Evolutionary conservation across 2,797 vertebrate species (phyloP), one percentile per base, ranked within the genome.

Genomic region (Loris lydekkerianus): DNA sequence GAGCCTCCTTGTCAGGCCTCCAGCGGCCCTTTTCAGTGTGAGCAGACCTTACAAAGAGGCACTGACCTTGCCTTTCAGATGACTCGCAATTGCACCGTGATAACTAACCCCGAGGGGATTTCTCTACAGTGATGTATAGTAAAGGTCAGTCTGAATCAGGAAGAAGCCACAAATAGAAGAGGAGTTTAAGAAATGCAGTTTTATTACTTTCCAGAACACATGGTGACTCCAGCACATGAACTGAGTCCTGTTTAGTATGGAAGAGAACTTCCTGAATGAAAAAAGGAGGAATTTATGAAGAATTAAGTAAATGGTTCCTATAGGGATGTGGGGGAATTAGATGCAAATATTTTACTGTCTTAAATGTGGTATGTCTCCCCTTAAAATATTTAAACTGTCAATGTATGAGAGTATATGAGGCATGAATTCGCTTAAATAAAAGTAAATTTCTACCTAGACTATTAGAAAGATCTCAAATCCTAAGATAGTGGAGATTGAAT

Each of bases 1-100:
- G 56, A 80, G 13, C 49, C 75, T 86, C 70, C 77, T 78, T 89
- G 96, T 96, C 96, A 80, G 37, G 89, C 72, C 86, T 89, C 18
- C 65, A 18, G 5, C 10, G 60, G 96, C 89, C 89, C 92, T 82
- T 95, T 94, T 77, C 84, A 86, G 80, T 7, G 53, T 15, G 73
- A 92, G 87, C 81, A 81, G 95, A 84, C 92, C 92, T 96, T 84
- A 95, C 90, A 93, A 46, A 87, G 93, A 93, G 63, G 73, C 82
- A 10, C 46, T 95, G 96, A 95, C 96, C 94, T 95, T 27, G 4
- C 80, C 88, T 97, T 95, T 92, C 87, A 81, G 85, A 92, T 4
- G 81, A 29, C 34, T 13, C n/a, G 87, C 94, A 25, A 25, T 65
- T 58, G 34, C 7, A 0, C 76, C 34, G 2, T 53, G 94, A 94